Evolutionary conservation across 2,113 vertebrate genomes (phyloP), one percentile per base, ranked within the genome.

Genomic region (Melanocharis versteri): DNA sequence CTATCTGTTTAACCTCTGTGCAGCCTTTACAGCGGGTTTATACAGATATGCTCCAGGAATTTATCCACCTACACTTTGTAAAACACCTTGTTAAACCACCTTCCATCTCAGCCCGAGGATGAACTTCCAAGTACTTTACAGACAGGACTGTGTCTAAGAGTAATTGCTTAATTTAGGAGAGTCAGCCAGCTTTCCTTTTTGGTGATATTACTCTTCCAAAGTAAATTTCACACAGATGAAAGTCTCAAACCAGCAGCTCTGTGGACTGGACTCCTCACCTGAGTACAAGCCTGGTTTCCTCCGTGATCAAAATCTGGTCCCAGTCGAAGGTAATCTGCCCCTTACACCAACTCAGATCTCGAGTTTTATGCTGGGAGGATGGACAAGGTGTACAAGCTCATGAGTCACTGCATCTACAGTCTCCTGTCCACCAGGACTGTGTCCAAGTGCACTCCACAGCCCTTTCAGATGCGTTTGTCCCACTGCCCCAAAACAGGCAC

Each of bases 151-250:
- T 85, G 83, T 90, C 78, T 71, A 71, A 90, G 70, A 90, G 47
- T 93, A 96, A 96, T 96, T 91, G 87, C 93, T 94, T 96, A 94
- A 97, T 96, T 92, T 88, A 87, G 85, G 91, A 93, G 80, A 93
- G 62, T 70, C 81, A 86, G 93, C 30, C 70, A 93, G 56, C 87
- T 93, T 83, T 75, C 56, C 56, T 71, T 91, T 86, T 83, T 48
- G 83, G 83, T 44, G 65, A 33, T 57, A 93, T 69, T 81, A 89
- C 28, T 90, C 69, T 90, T 94, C 79, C 81, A 90, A 83, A 83
- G 56, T 15, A 35, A 93, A 75, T 89, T 92, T 84, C 76, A 71
- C 69, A 56, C 37, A 45, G 61, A 66, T 84, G 21, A 33, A 82
- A 84, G 56, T 33, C 83, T 93, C 65, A 26, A 31, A 66, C 62